phyloP scores from a whole-genome alignment of 1,140 invertebrate species.

The Telenomus remus region DNA sequence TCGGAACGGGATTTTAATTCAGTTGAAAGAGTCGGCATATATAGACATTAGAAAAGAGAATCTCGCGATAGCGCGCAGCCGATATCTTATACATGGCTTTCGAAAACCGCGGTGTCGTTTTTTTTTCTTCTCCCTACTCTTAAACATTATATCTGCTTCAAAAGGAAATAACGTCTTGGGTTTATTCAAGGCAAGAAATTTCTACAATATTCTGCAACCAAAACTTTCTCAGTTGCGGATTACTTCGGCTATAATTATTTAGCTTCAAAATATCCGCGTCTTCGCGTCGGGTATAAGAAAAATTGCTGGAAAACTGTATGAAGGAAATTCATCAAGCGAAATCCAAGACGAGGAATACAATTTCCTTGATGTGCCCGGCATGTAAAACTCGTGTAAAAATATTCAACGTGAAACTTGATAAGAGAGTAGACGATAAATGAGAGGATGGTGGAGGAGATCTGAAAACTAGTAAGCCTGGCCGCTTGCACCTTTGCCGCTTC shows the following conservation, averaged over 20 bases:
- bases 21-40: constrained; percentile 34
- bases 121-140: background rate
- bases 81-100: constrained; percentile 29
- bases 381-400: constrained; percentile 21
- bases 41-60: constrained; percentile 23
- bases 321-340: constrained; percentile 10
- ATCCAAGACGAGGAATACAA: background rate
- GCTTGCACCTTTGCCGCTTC: constrained; percentile 34
- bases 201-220: background rate
- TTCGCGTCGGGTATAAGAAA: background rate
- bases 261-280: background rate
- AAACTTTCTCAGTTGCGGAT: constrained; percentile 7
- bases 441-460: constrained; percentile 3
- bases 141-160: constrained; percentile 25
- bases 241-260: constrained; percentile 4
- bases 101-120: constrained; percentile 4
- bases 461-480: constrained; percentile 21
- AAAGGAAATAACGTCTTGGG: constrained; percentile 11
- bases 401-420: constrained; percentile 39
- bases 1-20: constrained; percentile 52
- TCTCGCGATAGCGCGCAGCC: constrained; percentile 24
- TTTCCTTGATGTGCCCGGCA: constrained; percentile 7
- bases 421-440: constrained; percentile 27
- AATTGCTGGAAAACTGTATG: background rate
- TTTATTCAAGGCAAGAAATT: constrained; percentile 12